phyloP scores from a whole-genome alignment of 2,888 invertebrate species.

The Ormyrus pomaceus region DNA sequence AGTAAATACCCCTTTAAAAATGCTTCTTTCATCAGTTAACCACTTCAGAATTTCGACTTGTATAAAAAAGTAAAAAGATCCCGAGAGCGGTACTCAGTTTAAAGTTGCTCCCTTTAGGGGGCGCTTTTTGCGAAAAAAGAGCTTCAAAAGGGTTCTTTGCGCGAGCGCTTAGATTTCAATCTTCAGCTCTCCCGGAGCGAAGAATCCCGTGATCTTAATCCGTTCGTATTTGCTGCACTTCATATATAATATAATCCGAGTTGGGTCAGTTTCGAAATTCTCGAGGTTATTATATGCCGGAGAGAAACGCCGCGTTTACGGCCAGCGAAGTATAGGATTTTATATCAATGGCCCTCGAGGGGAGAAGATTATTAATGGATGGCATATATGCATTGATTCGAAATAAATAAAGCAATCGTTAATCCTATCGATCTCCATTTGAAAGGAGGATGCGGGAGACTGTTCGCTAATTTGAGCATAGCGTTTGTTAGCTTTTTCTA shows the following conservation, averaged over 20 bases:
- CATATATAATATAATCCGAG: neutral
- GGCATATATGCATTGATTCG: neutral
- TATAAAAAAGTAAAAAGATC: neutral
- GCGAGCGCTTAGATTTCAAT: too few relatives aligned
- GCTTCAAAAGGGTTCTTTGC: too few relatives aligned
- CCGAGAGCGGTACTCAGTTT: too few relatives aligned
- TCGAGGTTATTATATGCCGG: too few relatives aligned
- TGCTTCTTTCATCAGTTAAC: neutral
- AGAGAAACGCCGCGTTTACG: neutral
- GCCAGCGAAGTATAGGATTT: neutral
- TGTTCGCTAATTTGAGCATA: too few relatives aligned
- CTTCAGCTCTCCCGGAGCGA: too few relatives aligned
- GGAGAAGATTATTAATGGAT: neutral
- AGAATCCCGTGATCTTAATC: conserved; percentile 25
- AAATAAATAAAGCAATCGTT: neutral
- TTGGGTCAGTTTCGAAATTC: neutral
- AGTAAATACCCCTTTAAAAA: too few relatives aligned
- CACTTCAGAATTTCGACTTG: neutral
- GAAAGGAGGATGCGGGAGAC: too few relatives aligned
- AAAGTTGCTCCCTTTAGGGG: too few relatives aligned
- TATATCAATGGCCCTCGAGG: neutral
- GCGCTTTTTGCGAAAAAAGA: too few relatives aligned
- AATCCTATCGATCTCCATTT: too few relatives aligned
- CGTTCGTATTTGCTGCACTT: neutral
- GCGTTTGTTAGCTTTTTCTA: too few relatives aligned